These are phyloP conservation scores for Itoplectis maculator DNA, from an alignment of 2,888 invertebrate species.

Conservation along the genomic window DNA sequence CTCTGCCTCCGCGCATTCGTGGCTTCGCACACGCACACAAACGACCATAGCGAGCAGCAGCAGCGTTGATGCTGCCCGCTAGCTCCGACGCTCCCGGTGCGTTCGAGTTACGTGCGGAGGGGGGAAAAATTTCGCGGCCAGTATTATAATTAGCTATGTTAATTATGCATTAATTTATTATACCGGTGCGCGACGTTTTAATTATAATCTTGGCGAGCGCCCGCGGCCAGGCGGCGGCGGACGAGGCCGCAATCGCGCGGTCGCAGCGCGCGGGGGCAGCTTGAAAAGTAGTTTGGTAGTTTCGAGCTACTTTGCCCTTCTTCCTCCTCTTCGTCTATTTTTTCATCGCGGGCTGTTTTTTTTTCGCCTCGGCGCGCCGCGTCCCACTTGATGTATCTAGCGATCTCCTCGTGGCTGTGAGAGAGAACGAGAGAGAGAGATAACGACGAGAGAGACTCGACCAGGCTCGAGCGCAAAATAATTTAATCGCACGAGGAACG, in stretches of 20 bases:
- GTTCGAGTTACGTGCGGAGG: constrained; percentile 81
- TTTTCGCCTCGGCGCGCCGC: neutral
- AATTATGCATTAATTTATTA: constrained; percentile 84
- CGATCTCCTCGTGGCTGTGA: constrained; percentile 28
- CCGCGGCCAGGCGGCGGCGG: constrained; percentile 60
- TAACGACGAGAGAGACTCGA: neutral
- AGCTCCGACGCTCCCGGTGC: constrained; percentile 54
- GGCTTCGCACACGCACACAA: constrained; percentile 64
- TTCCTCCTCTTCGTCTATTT: neutral
- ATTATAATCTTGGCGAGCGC: constrained; percentile 82
- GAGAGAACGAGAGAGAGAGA: too few species aligned
- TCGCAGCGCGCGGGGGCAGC: constrained; percentile 73
- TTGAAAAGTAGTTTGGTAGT: constrained; percentile 83
- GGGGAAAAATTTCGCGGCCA: constrained; percentile 79
- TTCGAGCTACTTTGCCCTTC: constrained; percentile 74
- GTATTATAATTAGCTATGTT: constrained; percentile 84
- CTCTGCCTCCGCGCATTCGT: constrained; percentile 79
- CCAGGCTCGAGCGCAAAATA: constrained; percentile 18
- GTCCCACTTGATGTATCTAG: constrained; percentile 41
- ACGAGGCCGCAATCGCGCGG: constrained; percentile 27
- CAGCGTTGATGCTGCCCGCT: constrained; percentile 26
- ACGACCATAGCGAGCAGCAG: constrained; percentile 42
- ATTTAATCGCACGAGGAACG: constrained; percentile 1
- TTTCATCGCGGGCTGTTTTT: too few species aligned
- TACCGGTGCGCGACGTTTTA: constrained; percentile 83